These are phyloP conservation scores for Brachyptera risi DNA, from an alignment of 2,888 invertebrate species.

Conservation along the genomic window DNA sequence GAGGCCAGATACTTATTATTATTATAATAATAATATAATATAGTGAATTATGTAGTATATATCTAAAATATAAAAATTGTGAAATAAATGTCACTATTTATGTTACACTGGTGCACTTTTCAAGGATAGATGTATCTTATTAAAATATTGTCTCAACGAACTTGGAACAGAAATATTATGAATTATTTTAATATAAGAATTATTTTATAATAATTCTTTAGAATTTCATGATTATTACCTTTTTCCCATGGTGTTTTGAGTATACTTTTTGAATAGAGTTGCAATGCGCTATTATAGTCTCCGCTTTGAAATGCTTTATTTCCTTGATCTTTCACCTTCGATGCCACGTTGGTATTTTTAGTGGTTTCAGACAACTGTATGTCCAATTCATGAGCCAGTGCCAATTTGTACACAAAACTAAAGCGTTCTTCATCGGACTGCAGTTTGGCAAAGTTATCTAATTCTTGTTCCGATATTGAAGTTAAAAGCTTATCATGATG, in stretches of 20 bases:
- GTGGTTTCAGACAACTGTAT: conserved; percentile 46
- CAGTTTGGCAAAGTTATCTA: conserved; percentile 59
- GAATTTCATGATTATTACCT: conserved; percentile 27
- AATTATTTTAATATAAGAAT: no score
- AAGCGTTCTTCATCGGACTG: conserved; percentile 63
- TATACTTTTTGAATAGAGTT: conserved; percentile 66
- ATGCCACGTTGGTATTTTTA: conserved; percentile 58
- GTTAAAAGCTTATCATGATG: conserved; percentile 58
- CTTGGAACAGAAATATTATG: background rate
- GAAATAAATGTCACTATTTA: no score
- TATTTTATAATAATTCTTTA: no score
- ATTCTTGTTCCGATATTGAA: conserved; percentile 53
- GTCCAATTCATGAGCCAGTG: conserved; percentile 40
- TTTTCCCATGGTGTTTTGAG: conserved; percentile 61
- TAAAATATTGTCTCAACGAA: background rate
- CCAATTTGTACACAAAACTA: conserved; percentile 47
- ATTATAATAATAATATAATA: no score
- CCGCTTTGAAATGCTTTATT: conserved; percentile 68
- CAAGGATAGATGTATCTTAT: no score
- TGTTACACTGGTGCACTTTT: no score
- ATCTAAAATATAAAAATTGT: no score
- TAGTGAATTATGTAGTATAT: no score
- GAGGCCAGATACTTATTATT: no score
- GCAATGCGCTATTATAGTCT: conserved; percentile 63
- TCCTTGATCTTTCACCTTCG: conserved; percentile 64